Conservation (phyloP, 2,888 invertebrate species). For the Sepiola atlantica region DNA sequence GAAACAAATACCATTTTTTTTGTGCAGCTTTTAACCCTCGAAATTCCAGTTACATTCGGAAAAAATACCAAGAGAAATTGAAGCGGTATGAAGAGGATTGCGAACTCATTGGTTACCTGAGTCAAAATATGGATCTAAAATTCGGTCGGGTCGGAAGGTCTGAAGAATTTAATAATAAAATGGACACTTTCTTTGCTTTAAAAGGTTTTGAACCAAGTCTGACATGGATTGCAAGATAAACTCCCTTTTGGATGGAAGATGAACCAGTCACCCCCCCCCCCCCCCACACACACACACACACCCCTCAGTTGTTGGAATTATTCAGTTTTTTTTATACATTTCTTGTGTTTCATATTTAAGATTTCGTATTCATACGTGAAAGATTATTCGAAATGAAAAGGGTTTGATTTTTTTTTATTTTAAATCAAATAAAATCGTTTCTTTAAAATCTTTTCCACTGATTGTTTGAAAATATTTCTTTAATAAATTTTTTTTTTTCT, state of each 20-base stretch:
- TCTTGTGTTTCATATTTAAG: background rate
- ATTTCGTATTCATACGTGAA: background rate
- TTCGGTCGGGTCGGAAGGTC: conserved; percentile 71
- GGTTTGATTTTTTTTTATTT: no score
- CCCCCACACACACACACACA: no score
- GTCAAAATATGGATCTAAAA: conserved; percentile 73
- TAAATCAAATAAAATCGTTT: no score
- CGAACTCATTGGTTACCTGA: conserved; percentile 73
- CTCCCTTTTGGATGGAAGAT: background rate
- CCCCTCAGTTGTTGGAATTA: background rate
- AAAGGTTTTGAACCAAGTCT: conserved; percentile 67
- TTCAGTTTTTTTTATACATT: background rate
- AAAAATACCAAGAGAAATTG: conserved; percentile 74
- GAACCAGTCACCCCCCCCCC: background rate
- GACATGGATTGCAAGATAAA: conserved; percentile 65
- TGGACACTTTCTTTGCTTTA: conserved; percentile 72
- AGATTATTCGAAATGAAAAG: background rate
- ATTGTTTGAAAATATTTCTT: background rate
- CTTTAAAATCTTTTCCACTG: no score
- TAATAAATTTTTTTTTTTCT: background rate
- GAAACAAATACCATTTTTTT: background rate
- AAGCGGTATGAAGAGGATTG: conserved; percentile 74
- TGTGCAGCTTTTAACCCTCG: conserved; percentile 74
- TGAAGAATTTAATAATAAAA: conserved; percentile 72
- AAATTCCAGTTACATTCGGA: conserved; percentile 73